Percentiles rank a stretch among this genome's conserved stretches.
phyloP scores from a whole-genome alignment of 2,113 vertebrate genomes.

The Argyrosomus japonicus region DNA sequence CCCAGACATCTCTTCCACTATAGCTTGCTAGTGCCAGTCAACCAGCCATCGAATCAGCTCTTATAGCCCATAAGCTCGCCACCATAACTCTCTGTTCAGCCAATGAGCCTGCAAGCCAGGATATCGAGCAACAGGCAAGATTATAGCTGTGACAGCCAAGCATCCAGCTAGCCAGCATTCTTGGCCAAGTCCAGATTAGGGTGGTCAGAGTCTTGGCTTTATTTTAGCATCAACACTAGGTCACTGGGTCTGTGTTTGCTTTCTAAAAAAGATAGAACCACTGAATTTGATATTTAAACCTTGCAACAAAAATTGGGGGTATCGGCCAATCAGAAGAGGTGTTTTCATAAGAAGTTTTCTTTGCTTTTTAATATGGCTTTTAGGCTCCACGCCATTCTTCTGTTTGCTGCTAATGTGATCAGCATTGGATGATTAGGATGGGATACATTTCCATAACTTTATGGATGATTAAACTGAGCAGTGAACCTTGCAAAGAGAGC shows the following conservation, averaged over 20 bases:
- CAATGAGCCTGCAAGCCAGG: slow-evolving; percentile 29
- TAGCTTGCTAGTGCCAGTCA: slow-evolving; percentile 18
- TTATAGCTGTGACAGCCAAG: slow-evolving; percentile 51
- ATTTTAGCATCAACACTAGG: slow-evolving; percentile 28
- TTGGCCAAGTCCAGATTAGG: slow-evolving; percentile 44
- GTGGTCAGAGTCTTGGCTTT: slow-evolving; percentile 51
- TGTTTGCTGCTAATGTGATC: not conserved
- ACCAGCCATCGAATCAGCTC: slow-evolving; percentile 53
- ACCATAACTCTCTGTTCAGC: slow-evolving; percentile 35
- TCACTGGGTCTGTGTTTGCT: slow-evolving; percentile 26
- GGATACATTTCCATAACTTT: not conserved
- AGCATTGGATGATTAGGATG: not conserved
- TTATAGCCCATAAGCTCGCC: slow-evolving; percentile 25
- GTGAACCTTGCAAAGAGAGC: not conserved
- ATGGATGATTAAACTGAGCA: not conserved
- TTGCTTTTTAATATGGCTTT: not conserved
- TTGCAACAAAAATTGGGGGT: not conserved
- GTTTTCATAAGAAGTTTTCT: not conserved
- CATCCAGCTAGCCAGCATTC: slow-evolving; percentile 19
- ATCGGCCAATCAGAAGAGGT: not conserved
- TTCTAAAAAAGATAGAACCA: slow-evolving; percentile 21
- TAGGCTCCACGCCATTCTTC: not conserved
- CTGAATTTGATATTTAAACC: slow-evolving; percentile 17
- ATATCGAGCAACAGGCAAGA: slow-evolving; percentile 45
- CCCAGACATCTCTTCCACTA: slow-evolving; percentile 47